Evolutionary conservation across 2,888 invertebrate species (phyloP), one percentile per base, ranked within the genome.

Genomic region (Agonum fuliginosum): DNA sequence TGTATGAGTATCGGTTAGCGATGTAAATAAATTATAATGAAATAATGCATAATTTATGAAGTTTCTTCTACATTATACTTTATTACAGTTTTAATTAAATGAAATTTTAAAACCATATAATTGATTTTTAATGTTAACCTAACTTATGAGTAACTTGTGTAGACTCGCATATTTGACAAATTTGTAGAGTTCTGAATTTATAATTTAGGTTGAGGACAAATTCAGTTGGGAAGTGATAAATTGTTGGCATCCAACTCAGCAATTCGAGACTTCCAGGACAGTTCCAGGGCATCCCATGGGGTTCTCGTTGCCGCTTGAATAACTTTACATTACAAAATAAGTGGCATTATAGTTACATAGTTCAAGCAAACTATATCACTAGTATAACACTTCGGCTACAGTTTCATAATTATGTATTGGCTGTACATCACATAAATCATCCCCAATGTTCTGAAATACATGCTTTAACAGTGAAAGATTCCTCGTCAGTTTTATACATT

Each of bases 311-410:
- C 17, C 17, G 46, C 46, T 17, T 46, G 17, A 46, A 17, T 17
- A 46, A 46, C 46, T 46, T 46, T 46, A 10, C 46, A 17, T 46
- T 46, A 46, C 17, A 17, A 46, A 46, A 37, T 37, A 37, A 10
- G n/a, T 12, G 46, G 17, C 46, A 17, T 46, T 17, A 46, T 46
- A 46, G 46, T 46, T 46, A 46, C 37, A 37, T 37, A 37, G 37
- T 37, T 37, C 10, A 10, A 37, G 37, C 4, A n/a, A n/a, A 37
- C 37, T 37, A 3, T 12, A 27, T 37, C 6, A 3, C 10, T 12
- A n/a, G 37, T 2, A 37, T 37, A n/a, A n/a, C n/a, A n/a, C n/a
- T n/a, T n/a, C n/a, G n/a, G n/a, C n/a, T 37, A 37, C 12, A 37
- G 3, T 37, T 37, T 37, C 37, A 37, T 10, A 8, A 30, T 30